A percentile compares a stretch with the other conserved stretches of the same genome.
These are phyloP conservation scores for Sinohyriopsis cumingii DNA, from an alignment of 2,888 invertebrate genomes.

Conservation along the genomic window DNA sequence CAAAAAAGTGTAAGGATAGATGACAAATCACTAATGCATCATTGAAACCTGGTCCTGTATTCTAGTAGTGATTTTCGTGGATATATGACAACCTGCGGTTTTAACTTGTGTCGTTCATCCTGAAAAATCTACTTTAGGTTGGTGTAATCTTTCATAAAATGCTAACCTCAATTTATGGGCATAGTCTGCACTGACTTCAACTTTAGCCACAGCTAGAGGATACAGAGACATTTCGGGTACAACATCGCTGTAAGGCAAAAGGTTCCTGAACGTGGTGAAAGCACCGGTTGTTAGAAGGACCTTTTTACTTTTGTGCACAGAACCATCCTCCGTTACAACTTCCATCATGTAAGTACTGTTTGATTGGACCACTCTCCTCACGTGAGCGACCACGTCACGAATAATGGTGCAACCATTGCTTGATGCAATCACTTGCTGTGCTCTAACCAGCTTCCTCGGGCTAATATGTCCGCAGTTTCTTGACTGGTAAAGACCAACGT, in stretches of 20 bases:
- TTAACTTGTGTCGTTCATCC: neutral
- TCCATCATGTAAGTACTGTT: conserved; percentile 11
- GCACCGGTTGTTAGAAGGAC: conserved; percentile 38
- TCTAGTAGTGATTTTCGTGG: too few relatives aligned
- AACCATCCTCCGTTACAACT: conserved; percentile 22
- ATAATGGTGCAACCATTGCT: conserved; percentile 33
- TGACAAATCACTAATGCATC: too few relatives aligned
- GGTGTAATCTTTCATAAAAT: neutral
- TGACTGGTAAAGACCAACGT: conserved; percentile 20
- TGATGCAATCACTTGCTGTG: conserved; percentile 33
- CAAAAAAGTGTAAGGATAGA: too few relatives aligned
- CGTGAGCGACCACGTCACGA: conserved; percentile 26
- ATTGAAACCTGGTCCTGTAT: too few relatives aligned
- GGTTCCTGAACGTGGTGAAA: conserved; percentile 24
- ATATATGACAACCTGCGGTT: too few relatives aligned
- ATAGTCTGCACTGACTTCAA: conserved; percentile 20
- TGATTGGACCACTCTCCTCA: conserved; percentile 2
- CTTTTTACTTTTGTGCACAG: conserved; percentile 12
- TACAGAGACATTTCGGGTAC: conserved; percentile 8
- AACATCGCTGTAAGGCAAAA: conserved; percentile 17
- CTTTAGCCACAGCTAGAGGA: conserved; percentile 32
- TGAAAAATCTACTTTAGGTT: neutral
- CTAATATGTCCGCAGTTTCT: conserved; percentile 33
- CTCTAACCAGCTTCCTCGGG: conserved; percentile 33
- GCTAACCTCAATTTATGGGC: conserved; percentile 26